phyloP scores from a whole-genome alignment of 2,888 invertebrate genomes.

The Nomada ruficornis region DNA sequence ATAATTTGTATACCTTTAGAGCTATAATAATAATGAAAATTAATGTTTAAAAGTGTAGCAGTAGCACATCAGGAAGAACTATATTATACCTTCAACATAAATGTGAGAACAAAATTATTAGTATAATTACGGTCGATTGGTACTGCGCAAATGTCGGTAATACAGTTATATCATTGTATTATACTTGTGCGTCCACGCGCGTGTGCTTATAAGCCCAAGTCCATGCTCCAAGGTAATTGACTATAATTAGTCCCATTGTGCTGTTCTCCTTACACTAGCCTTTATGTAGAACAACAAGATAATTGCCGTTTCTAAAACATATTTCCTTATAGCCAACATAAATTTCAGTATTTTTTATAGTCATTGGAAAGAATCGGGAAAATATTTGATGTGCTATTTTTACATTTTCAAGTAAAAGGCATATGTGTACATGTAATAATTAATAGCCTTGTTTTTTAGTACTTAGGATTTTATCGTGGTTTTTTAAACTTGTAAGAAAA shows the following conservation, averaged over 20 bases:
- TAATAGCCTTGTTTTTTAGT: no score
- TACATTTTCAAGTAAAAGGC: no score
- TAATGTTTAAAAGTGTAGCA: no score
- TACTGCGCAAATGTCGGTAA: constrained; percentile 3
- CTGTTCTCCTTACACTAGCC: constrained; percentile 23
- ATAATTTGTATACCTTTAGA: not conserved
- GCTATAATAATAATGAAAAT: not conserved
- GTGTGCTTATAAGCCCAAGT: constrained; percentile 13
- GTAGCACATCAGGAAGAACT: no score
- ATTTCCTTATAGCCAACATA: not conserved
- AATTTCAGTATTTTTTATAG: not conserved
- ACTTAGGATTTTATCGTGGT: no score
- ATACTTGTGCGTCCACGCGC: not conserved
- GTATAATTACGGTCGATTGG: constrained; percentile 8
- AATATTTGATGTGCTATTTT: no score
- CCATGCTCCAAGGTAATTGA: constrained; percentile 71
- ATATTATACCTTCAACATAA: not conserved
- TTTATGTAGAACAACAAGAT: constrained; percentile 36
- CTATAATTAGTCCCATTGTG: constrained; percentile 77
- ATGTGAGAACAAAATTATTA: constrained; percentile 12
- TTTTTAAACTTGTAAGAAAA: no score
- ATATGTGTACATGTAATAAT: no score
- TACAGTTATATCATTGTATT: constrained; percentile 29
- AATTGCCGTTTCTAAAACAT: constrained; percentile 14
- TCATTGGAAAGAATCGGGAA: not conserved